Evolutionary conservation across 2,797 vertebrate genomes (phyloP).

Genomic region (Sebastiscus albofasciatus): DNA sequence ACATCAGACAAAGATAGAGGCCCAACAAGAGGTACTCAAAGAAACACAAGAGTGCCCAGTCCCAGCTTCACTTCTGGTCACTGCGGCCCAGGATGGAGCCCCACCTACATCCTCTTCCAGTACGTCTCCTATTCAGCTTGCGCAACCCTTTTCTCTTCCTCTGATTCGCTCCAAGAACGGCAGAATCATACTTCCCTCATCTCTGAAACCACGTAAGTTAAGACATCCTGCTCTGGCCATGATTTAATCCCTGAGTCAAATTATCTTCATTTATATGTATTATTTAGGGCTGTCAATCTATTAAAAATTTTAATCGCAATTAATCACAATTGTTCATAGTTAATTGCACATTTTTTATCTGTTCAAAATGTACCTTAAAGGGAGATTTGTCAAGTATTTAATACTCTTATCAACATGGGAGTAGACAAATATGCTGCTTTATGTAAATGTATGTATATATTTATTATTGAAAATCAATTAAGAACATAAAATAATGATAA

Average conservation of each 20-base stretch:
- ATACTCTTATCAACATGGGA: too few species aligned
- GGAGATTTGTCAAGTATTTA: too few species aligned
- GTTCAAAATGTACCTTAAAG: too few species aligned
- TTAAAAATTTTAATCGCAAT: too few species aligned
- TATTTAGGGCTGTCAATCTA: too few species aligned
- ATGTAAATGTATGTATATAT: too few species aligned
- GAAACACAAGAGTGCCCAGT: neutral
- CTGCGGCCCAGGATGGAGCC: neutral
- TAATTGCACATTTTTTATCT: too few species aligned
- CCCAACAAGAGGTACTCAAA: neutral
- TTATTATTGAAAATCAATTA: too few species aligned
- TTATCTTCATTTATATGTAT: neutral
- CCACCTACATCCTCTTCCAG: neutral
- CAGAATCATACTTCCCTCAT: constrained; percentile 77
- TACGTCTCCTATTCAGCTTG: rapidly evolving
- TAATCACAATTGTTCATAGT: too few species aligned
- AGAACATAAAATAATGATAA: too few species aligned
- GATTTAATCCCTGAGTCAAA: neutral
- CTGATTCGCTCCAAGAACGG: constrained; percentile 71
- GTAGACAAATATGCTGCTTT: too few species aligned
- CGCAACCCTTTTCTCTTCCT: constrained; percentile 32
- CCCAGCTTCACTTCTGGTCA: neutral
- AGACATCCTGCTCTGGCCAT: neutral
- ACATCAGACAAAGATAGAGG: neutral
- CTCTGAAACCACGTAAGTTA: constrained; percentile 70